Base-by-base conservation (phyloP, 2,113 vertebrate genomes). In the Paedocypris sp. region DNA sequence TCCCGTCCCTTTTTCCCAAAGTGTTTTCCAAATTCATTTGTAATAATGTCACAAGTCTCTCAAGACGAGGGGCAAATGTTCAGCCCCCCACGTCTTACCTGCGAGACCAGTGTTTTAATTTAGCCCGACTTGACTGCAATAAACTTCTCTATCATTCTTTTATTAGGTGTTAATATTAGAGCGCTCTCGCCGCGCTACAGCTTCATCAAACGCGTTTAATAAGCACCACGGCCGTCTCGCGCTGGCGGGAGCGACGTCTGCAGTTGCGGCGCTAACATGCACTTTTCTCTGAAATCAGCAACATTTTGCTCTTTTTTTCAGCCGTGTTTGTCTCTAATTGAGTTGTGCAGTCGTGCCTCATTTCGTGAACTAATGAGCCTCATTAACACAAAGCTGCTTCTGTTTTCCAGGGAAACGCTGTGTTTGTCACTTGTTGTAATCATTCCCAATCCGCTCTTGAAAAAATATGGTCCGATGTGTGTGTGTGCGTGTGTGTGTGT, bases 161-260 rank as follows among this genome's bases (percentile, higher is more conserved):
- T 75, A 75, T 75, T 73, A 73, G 67, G 57, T 68, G 64, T 75
- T 73, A 73, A 70, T 75, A 69, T 75, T 68, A 62, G 33, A 66
- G 67, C 62, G 32, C 67, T 53, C 63, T 61, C 66, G 35, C 66
- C 50, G n/a, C 48, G 31, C 25, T 39, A 26, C 38, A 22, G 67
- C 60, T 63, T 70, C 58, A 73, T 75, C 66, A 60, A 73, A 70
- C 66, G 53, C 57, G 53, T 69, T 70, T 70, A 61, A 75, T 75
- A 67, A 75, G 54, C 70, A 70, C 66, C 59, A 46, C 56, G 64
- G 51, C 48, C 25, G 25, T 62, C 39, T 64, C 57, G 31, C 20
- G 38, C 32, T 49, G 49, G 39, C 39, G 12, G 42, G 39, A 38
- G 59, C 29, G 61, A 60, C 65, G 46, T n/a, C 35, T 56, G 8